Conservation (phyloP, 2,888 invertebrate genomes). For the Ennomos quercinarius region DNA sequence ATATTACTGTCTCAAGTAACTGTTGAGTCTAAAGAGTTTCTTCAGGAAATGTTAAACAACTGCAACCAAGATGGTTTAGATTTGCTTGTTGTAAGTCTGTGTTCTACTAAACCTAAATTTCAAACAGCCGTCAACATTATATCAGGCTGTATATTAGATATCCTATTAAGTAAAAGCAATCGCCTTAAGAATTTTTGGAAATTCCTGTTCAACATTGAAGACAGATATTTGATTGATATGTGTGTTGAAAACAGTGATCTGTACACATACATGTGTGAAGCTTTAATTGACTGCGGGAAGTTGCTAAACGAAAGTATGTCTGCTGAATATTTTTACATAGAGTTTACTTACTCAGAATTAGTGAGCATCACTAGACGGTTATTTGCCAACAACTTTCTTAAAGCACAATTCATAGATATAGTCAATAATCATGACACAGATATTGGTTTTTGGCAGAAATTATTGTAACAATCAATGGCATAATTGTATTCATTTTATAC, state of each 20-base stretch:
- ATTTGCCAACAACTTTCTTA: slow-evolving; percentile 64
- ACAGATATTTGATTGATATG: slow-evolving; percentile 57
- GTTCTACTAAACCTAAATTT: slow-evolving; percentile 55
- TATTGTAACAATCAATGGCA: slow-evolving; percentile 45
- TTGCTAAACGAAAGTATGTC: slow-evolving; percentile 67
- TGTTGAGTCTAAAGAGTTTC: slow-evolving; percentile 46
- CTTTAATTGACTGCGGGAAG: slow-evolving; percentile 71
- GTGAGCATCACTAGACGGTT: slow-evolving; percentile 70
- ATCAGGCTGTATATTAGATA: slow-evolving; percentile 48
- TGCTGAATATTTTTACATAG: slow-evolving; percentile 71
- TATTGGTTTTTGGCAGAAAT: slow-evolving; percentile 70
- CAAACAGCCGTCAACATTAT: slow-evolving; percentile 48
- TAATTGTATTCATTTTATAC: slow-evolving; percentile 17
- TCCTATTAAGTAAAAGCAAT: slow-evolving; percentile 54
- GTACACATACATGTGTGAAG: slow-evolving; percentile 62
- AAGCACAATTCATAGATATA: slow-evolving; percentile 70
- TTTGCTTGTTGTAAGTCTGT: slow-evolving; percentile 61
- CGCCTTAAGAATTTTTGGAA: slow-evolving; percentile 66
- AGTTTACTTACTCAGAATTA: slow-evolving; percentile 82
- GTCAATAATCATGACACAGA: slow-evolving; percentile 72
- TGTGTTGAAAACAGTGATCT: slow-evolving; percentile 63
- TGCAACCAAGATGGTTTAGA: slow-evolving; percentile 58
- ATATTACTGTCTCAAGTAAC: slow-evolving; percentile 60
- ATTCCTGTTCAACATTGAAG: slow-evolving; percentile 57
- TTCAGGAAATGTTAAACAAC: slow-evolving; percentile 54